Base-by-base conservation (phyloP, 1,140 invertebrate genomes). In the Pogonus chalceus region DNA sequence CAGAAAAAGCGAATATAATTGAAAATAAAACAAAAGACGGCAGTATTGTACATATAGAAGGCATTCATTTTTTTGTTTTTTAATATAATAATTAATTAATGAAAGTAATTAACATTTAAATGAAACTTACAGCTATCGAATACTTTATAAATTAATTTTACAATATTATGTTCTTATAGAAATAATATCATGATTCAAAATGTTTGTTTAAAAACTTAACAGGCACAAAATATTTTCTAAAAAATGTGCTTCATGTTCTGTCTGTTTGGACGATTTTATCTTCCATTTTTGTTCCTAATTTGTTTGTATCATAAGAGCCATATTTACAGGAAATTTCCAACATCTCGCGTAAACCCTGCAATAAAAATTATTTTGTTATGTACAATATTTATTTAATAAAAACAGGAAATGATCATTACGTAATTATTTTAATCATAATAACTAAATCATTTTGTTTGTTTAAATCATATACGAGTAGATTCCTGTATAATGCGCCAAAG, bases 231-330 rank as follows among this genome's bases (percentile, higher is more conserved):
- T 31, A 7, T 31, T 31, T 7, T 4, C 14, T 7, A 31, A 31
- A 14, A 31, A 31, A 31, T 31, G 7, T 14, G 26, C 14, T 31
- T 18, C 18, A 43, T 22, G 54, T 37, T 39, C 56, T 37, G 26
- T 83, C 81, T 26, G 80, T 83, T 72, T 83, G 80, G 24, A 82
- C 76, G 43, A 74, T 76, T 64, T 82, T 82, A 61, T 83, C 81
- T 59, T 80, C 76, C 2, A 69, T 78, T 2, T 69, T 67, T 20
- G 68, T 69, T 21, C 60, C 62, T 2, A 59, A 65, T 24, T 68
- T 64, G 2, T 66, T 62, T 2, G 68, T 62, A 43, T 70, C 63
- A 47, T 73, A 71, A 12, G 81, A 81, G 1, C 83, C 83, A 58
- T 76, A 80, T 65, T 80, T 77, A 55, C 74, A 73, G 7, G 83